phyloP scores from a whole-genome alignment of 1,140 invertebrate genomes.

The Rhagoletis pomonella region DNA sequence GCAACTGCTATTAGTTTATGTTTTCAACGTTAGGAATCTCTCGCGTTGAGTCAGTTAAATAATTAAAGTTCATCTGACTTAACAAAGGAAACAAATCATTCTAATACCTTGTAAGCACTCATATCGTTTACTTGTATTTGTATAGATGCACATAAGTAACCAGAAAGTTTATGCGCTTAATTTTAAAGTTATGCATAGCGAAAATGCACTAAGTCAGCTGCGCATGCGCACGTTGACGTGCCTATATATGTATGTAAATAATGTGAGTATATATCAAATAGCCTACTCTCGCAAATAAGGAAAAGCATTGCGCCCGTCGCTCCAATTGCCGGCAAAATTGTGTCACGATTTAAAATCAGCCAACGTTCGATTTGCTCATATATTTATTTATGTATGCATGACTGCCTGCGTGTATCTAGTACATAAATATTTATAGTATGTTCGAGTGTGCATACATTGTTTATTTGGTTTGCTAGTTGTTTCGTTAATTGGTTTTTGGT shows the following conservation, averaged over 20 bases:
- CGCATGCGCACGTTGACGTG: neutral
- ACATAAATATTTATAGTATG: neutral
- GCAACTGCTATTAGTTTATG: no score
- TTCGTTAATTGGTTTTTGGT: slow-evolving; percentile 35
- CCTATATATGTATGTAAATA: neutral
- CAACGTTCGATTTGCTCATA: slow-evolving; percentile 50
- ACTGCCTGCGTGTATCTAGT: neutral
- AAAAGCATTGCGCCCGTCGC: slow-evolving; percentile 22
- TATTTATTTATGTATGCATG: slow-evolving; percentile 25
- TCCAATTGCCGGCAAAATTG: slow-evolving; percentile 42
- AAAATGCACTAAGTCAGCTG: neutral
- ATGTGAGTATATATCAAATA: neutral
- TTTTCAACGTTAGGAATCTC: no score
- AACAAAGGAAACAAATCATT: no score
- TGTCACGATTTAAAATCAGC: slow-evolving; percentile 51
- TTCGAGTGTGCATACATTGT: neutral
- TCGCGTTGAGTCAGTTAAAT: no score
- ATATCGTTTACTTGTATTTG: no score
- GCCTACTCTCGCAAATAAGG: slow-evolving; percentile 3
- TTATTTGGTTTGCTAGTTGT: neutral
- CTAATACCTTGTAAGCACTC: no score
- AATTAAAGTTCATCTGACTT: no score
- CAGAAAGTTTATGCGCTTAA: neutral
- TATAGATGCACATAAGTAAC: no score
- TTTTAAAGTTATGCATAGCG: neutral